Conservation (phyloP, 2,888 invertebrate genomes). For the Spilosoma lubricipeda region DNA sequence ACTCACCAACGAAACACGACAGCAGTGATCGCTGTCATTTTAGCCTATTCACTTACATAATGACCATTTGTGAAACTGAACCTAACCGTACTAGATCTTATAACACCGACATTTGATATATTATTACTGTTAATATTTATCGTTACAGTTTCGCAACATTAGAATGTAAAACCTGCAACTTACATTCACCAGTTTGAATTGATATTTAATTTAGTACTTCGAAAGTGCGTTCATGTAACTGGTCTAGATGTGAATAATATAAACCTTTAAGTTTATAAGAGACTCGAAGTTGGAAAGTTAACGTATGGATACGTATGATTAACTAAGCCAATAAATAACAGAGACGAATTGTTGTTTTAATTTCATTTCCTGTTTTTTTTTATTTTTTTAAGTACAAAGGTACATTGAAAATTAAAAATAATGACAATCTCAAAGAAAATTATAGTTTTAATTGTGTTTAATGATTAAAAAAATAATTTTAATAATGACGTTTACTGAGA, state of each 20-base stretch:
- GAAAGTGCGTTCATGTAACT: slow-evolving; percentile 32
- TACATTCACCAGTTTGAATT: slow-evolving; percentile 32
- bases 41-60: slow-evolving; percentile 35
- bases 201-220: slow-evolving; percentile 35
- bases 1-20: too few species aligned
- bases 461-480: neutral
- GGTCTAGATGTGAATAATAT: slow-evolving; percentile 19
- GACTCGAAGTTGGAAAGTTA: slow-evolving; percentile 9
- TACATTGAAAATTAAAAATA: neutral
- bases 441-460: neutral
- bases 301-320: neutral
- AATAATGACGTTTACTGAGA: neutral
- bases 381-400: neutral
- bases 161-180: slow-evolving; percentile 40
- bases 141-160: slow-evolving; percentile 42
- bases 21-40: too few species aligned
- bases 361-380: too few species aligned
- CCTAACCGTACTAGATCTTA: slow-evolving; percentile 18
- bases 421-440: neutral
- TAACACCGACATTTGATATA: slow-evolving; percentile 15
- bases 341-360: neutral
- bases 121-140: slow-evolving; percentile 33
- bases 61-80: slow-evolving; percentile 22
- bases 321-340: neutral
- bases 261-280: slow-evolving; percentile 22